Base-by-base conservation (phyloP, 2,113 vertebrate genomes). In the Indicator indicator region DNA sequence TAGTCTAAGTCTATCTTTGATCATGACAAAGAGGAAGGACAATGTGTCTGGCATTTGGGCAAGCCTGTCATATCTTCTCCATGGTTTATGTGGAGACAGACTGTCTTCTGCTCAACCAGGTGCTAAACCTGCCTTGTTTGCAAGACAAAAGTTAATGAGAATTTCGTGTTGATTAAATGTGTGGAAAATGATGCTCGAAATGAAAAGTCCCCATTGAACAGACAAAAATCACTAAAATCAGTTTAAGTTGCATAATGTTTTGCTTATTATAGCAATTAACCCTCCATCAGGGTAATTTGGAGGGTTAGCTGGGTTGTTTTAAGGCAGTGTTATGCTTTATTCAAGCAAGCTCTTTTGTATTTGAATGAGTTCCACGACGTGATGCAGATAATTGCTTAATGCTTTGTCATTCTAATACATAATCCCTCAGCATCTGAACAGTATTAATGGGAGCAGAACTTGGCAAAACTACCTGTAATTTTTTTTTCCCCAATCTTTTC, bases 201-300 rank as follows among this genome's bases (percentile, higher is more conserved):
- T 24, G 38, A 76, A 63, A 82, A 86, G 58, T 36, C 12, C n/a
- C 10, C 52, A 55, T 32, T 40, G 74, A 94, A 77, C 33, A 20
- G 71, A 56, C 86, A 88, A 83, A 94, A 52, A 52, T 83, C 44
- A n/a, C 72, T 56, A 54, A 81, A 86, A 52, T 50, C 33, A 28
- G 21, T 70, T 64, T 64, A 67, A 83, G 65, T 65, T 46, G 36
- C 48, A 75, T 23, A 32, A 71, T 54, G 28, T 36, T 93, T 88
- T 83, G 28, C 94, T 91, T 80, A 42, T 86, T 94, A 50, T 75
- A 92, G 83, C 72, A 88, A 94, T 88, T 83, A 75, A 55, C 46
- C 27, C 70, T 86, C 68, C 72, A 9, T 90, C 91, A 79, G 58
- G n/a, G n/a, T 78, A 86, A 88, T 72, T 30, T 46, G 44, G 81